Conservation (phyloP, 2,113 vertebrate genomes). For the Platysteira castanea region DNA sequence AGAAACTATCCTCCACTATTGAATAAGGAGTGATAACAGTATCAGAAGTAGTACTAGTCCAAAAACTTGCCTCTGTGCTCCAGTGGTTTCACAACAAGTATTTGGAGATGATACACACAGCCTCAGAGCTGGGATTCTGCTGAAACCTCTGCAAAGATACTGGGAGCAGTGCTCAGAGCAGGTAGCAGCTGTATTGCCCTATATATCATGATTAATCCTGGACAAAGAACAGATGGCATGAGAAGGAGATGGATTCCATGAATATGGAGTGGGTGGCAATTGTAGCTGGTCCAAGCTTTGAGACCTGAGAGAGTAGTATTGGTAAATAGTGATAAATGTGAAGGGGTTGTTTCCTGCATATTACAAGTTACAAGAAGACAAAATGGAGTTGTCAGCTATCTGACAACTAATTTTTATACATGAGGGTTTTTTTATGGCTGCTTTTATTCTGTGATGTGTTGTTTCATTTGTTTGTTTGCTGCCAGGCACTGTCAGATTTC, state of each 20-base stretch:
- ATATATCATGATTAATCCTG: conserved; percentile 71
- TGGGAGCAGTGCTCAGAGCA: conserved; percentile 49
- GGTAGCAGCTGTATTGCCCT: conserved; percentile 27
- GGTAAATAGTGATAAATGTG: conserved; percentile 56
- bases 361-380: conserved; percentile 21
- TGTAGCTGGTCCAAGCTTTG: conserved; percentile 35
- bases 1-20: background rate
- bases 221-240: conserved; percentile 74
- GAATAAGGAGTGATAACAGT: background rate
- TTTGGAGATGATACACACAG: background rate
- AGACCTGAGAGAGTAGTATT: conserved; percentile 13
- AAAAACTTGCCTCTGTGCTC: background rate
- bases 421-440: background rate
- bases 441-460: conserved; percentile 31
- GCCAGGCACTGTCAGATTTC: conserved; percentile 28
- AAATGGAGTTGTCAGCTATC: conserved; percentile 39
- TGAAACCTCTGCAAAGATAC: conserved; percentile 12
- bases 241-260: conserved; percentile 49
- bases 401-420: conserved; percentile 43
- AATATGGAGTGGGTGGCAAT: conserved; percentile 69
- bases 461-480: conserved; percentile 44
- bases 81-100: background rate
- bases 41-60: background rate
- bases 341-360: conserved; percentile 21
- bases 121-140: background rate